phyloP scores from a whole-genome alignment of 2,797 vertebrate genomes.

The Platyrinchus mystaceus region DNA sequence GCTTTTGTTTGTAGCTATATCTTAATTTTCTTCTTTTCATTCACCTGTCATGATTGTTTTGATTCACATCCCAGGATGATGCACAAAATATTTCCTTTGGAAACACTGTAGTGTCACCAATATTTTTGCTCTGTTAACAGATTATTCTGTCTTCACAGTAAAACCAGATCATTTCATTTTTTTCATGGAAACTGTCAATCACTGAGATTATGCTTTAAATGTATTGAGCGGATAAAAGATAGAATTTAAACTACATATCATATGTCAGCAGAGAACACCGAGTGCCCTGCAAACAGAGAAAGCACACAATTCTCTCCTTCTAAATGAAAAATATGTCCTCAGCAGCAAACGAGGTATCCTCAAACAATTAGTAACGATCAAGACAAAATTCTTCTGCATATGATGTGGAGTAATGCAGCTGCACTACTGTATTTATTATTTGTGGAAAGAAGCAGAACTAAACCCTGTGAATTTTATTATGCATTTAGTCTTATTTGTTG shows the following conservation, averaged over 20 bases:
- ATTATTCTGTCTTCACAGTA: slow-evolving; percentile 68
- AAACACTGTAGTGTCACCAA: slow-evolving; percentile 64
- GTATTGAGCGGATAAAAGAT: slow-evolving; percentile 67
- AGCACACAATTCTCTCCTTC: slow-evolving; percentile 19
- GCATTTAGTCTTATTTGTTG: neutral
- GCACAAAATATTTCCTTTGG: slow-evolving; percentile 73
- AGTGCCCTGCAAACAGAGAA: slow-evolving; percentile 39
- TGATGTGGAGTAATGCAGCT: neutral
- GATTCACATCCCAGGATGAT: slow-evolving; percentile 69
- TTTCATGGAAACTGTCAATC: slow-evolving; percentile 71
- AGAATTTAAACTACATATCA: slow-evolving; percentile 69
- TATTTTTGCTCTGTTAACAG: slow-evolving; percentile 74
- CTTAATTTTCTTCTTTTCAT: slow-evolving; percentile 76
- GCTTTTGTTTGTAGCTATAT: slow-evolving; percentile 74
- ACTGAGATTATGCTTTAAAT: slow-evolving; percentile 71
- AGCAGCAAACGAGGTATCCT: neutral
- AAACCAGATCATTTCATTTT: slow-evolving; percentile 55
- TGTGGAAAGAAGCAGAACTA: neutral
- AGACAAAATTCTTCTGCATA: slow-evolving; percentile 14
- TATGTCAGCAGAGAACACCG: slow-evolving; percentile 59
- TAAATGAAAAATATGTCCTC: slow-evolving; percentile 43
- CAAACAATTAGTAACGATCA: slow-evolving; percentile 52
- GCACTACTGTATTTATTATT: neutral
- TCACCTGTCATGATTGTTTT: slow-evolving; percentile 74
- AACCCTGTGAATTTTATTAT: neutral